Percentiles rank a stretch among this genome's conserved stretches.
Evolutionary conservation across 2,888 invertebrate genomes (phyloP).

Genomic region (Eumacrocentrus americanus): DNA sequence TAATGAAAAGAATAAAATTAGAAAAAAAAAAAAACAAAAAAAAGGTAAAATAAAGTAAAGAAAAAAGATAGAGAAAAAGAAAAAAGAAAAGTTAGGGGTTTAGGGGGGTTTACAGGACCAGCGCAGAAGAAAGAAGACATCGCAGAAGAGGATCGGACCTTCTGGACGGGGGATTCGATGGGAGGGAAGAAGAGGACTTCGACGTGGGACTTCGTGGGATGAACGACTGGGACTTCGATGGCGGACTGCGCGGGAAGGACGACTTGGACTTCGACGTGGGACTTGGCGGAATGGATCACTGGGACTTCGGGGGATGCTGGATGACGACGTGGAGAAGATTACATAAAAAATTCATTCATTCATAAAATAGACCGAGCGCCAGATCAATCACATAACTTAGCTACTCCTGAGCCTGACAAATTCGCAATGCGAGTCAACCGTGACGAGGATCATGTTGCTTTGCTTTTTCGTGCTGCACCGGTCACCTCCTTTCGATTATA

Average conservation of each 20-base stretch:
- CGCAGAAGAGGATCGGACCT: slow-evolving; percentile 37
- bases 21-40: slow-evolving; percentile 17
- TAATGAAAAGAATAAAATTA: slow-evolving; percentile 24
- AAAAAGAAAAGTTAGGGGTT: slow-evolving; percentile 29
- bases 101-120: slow-evolving; percentile 32
- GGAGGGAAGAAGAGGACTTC: slow-evolving; percentile 14
- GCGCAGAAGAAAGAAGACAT: slow-evolving; percentile 37
- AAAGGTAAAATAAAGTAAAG: slow-evolving; percentile 6
- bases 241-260: background rate
- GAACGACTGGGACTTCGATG: background rate
- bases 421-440: too few species aligned
- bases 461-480: too few species aligned
- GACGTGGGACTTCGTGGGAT: slow-evolving; percentile 12
- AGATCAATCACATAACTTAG: too few species aligned
- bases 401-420: too few species aligned
- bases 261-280: slow-evolving; percentile 13
- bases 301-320: background rate
- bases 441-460: too few species aligned
- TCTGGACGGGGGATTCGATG: background rate
- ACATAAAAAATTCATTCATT: too few species aligned
- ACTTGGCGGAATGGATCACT: background rate
- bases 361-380: too few species aligned
- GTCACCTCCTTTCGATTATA: too few species aligned
- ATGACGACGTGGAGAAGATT: background rate
- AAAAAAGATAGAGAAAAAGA: slow-evolving; percentile 19